Conservation (phyloP, 2,113 vertebrate species). For the Synodontis membranacea region DNA sequence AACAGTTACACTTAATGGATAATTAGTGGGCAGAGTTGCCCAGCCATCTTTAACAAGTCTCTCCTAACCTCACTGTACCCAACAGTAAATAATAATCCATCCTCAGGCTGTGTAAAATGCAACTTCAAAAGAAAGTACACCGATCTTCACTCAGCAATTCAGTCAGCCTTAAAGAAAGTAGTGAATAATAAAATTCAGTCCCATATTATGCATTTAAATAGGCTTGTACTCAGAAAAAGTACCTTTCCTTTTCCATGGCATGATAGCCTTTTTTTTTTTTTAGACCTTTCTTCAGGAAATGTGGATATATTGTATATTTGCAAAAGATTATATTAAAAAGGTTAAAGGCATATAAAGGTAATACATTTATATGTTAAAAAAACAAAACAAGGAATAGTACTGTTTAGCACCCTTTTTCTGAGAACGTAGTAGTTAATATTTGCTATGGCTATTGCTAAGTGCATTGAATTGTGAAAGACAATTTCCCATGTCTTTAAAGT, state of each 20-base stretch:
- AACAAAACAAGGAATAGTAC: neutral
- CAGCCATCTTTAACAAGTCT: constrained; percentile 31
- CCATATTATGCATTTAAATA: neutral
- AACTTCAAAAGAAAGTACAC: neutral
- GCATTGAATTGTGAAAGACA: neutral
- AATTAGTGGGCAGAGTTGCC: constrained; percentile 27
- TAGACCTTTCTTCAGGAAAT: neutral
- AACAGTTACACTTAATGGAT: constrained; percentile 17
- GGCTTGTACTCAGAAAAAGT: neutral
- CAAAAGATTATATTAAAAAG: neutral
- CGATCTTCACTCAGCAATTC: constrained; percentile 8
- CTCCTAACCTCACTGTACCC: constrained; percentile 5
- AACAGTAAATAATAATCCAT: constrained; percentile 18
- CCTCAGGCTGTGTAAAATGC: neutral
- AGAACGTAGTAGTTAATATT: neutral
- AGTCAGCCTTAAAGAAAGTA: neutral
- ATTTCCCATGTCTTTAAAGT: neutral
- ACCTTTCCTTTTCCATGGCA: neutral
- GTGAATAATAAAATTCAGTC: neutral
- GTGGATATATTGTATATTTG: neutral
- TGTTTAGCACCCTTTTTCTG: neutral
- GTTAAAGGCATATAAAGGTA: neutral
- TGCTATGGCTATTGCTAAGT: neutral
- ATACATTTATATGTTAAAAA: neutral
- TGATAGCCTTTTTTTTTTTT: neutral